Base-by-base conservation (phyloP, 2,113 vertebrate genomes). In the Brachyistius frenatus region DNA sequence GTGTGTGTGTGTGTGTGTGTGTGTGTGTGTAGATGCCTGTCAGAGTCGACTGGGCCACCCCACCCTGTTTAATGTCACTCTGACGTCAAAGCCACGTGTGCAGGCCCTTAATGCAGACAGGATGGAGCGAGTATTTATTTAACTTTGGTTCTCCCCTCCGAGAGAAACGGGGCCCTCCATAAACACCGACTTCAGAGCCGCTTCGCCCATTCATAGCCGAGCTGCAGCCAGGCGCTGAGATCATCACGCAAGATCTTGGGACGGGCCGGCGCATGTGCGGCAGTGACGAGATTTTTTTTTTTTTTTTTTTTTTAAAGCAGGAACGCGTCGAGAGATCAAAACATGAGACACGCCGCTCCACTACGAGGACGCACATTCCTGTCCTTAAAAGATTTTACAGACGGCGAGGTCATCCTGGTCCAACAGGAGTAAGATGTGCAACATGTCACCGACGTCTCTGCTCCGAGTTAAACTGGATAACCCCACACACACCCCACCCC, bases 51-150 rank as follows among this genome's bases (percentile, higher is more conserved):
- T 80, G 85, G 80, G 83, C 72, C 85, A 86, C 90, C 86, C 90
- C 90, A 80, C 93, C 93, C 92, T 91, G 91, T 93, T 93, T 93
- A 93, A 92, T 91, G 91, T 93, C 89, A 92, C 89, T 88, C 91
- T 94, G 93, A 94, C 91, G 93, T 92, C 92, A 92, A 92, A 92
- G 91, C 92, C 89, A 89, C 89, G 88, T 91, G 91, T 91, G 86
- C 87, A 85, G 82, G 87, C 83, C 79, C 88, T 82, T 93, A 92
- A 90, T 91, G 89, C 90, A 90, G 88, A 92, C 90, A 89, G 93
- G 92, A 93, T 87, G 89, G 87, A 89, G 91, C 80, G 30, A 86
- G 85, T 93, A 91, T 93, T 94, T 94, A 93, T 94, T 94, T 93
- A 85, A 92, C 92, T 93, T 92, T 88, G 93, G 78, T 90, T 88